Evolutionary conservation across 2,888 invertebrate genomes (phyloP), one percentile per base, ranked within the genome.

Genomic region (Leptogaster cylindrica): DNA sequence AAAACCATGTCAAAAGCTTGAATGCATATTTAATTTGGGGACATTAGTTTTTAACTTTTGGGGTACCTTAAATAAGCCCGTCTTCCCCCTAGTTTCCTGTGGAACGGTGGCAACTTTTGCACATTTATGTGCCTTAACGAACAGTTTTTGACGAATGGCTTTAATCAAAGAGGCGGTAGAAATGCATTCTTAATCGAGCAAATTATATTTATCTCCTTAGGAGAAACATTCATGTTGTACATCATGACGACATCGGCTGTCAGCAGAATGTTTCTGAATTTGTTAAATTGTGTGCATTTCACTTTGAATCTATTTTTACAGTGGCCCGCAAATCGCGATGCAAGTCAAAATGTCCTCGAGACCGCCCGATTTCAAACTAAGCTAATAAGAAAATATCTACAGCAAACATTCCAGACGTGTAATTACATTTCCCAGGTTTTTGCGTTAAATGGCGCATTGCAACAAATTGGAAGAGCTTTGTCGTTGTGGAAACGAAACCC

Each of bases 121-220:
- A 44, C 23, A n/a, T 68, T 68, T 66, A 67, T 70, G 65, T 51
- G 41, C 63, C 70, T 55, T 63, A 65, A 68, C 63, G 66, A 64
- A 48, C 2, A 31, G 41, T 46, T 55, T 70, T 67, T 70, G 66
- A 71, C 65, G 69, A 71, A 71, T 71, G 67, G 69, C 58, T 70
- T 71, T 71, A 71, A 71, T 71, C 71, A 71, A 71, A 71, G 70
- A 71, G 71, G 71, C 71, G 71, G 71, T 69, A 69, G 70, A 68
- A 67, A 69, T 70, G 65, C 65, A 67, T 63, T 68, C 68, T 67
- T 70, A 71, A 71, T 71, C 71, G 71, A 71, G 65, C 71, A 50
- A 67, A 70, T 71, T 70, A 71, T 71, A 68, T 68, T 71, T 70
- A 70, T 70, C 58, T 58, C 58, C 41, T 58, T 52, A 52, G 28